These are phyloP conservation scores for Macrotrachela quadricornifera DNA, from an alignment of 1,140 invertebrate genomes.

Conservation along the genomic window DNA sequence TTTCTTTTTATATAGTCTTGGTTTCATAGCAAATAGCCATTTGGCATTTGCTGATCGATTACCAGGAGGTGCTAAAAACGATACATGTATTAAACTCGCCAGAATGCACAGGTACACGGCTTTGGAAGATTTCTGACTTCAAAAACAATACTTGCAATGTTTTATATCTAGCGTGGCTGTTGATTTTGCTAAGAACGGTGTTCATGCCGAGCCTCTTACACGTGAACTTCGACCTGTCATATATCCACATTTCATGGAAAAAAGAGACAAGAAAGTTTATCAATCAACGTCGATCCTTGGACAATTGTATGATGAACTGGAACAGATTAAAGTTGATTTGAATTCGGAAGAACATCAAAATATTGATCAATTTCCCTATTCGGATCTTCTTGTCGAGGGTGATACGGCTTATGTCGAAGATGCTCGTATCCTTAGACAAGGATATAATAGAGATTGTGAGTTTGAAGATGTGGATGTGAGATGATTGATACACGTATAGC, in stretches of 20 bases:
- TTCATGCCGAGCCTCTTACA: neutral
- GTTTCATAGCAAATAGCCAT: neutral
- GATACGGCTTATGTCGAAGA: no score
- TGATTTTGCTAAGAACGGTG: neutral
- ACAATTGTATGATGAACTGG: neutral
- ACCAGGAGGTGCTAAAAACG: neutral
- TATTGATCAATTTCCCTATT: no score
- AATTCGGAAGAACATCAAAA: no score
- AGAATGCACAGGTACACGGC: no score
- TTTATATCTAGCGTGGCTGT: conserved; percentile 2
- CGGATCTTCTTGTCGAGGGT: no score
- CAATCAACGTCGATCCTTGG: neutral
- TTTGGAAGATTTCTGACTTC: no score
- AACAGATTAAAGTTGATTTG: no score
- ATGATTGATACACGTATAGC: no score
- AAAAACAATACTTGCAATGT: no score
- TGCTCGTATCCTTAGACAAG: no score
- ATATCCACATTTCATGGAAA: conserved; percentile 2
- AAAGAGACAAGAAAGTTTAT: neutral
- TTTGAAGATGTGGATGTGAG: no score
- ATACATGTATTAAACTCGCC: neutral
- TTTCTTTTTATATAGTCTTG: neutral
- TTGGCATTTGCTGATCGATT: neutral
- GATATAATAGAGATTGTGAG: no score
- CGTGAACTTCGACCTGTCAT: neutral